phyloP scores from a whole-genome alignment of 2,113 vertebrate species.

The Lucifuga dentata region DNA sequence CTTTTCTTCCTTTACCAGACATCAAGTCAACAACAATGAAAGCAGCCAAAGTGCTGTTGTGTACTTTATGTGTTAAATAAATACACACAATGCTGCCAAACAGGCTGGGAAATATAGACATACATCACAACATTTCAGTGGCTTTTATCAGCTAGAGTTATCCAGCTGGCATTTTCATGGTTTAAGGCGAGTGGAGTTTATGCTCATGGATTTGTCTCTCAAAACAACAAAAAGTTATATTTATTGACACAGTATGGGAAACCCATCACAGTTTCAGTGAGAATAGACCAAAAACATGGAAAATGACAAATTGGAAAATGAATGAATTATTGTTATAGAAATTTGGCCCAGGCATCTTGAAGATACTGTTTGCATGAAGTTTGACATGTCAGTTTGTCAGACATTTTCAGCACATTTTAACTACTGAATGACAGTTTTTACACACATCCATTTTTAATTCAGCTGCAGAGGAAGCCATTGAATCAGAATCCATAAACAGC shows the following conservation, averaged over 20 bases:
- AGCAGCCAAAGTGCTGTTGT: not conserved
- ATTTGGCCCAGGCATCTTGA: too few relatives aligned
- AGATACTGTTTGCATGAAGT: too few relatives aligned
- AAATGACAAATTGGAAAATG: too few relatives aligned
- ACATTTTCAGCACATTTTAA: not conserved
- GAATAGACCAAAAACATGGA: too few relatives aligned
- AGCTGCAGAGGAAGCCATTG: slow-evolving; percentile 22
- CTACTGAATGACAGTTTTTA: slow-evolving; percentile 6
- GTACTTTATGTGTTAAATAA: not conserved
- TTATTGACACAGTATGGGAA: not conserved
- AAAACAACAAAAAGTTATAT: not conserved
- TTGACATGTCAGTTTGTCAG: too few relatives aligned
- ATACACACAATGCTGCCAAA: too few relatives aligned
- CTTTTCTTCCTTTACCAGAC: not conserved
- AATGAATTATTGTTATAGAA: too few relatives aligned
- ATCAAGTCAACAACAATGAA: slow-evolving; percentile 3
- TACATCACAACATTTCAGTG: too few relatives aligned
- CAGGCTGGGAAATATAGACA: too few relatives aligned
- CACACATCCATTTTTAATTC: slow-evolving; percentile 43
- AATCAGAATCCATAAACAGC: slow-evolving; percentile 34
- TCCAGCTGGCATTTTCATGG: not conserved
- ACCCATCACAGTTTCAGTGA: not conserved
- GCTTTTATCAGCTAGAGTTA: too few relatives aligned
- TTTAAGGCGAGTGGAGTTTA: not conserved
- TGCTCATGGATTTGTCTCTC: not conserved